Evolutionary conservation across 2,113 vertebrate genomes (phyloP), one percentile per base, ranked within the genome.

Genomic region (Gavialis gangeticus): DNA sequence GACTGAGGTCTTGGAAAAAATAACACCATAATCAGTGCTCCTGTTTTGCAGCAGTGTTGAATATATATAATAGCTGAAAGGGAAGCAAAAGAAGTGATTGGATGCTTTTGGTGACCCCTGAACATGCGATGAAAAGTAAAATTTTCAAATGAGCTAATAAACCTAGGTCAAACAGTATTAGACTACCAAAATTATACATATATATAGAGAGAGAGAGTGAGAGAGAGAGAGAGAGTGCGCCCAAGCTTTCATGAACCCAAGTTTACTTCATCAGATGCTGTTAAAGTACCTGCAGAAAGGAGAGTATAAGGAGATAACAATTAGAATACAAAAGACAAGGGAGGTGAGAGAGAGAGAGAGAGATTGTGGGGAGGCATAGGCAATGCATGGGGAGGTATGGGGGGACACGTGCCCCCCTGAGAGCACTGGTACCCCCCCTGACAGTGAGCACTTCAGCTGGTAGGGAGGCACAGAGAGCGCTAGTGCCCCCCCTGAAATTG

Each of bases 261-360:
- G 8, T 58, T 6, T 80, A n/a, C 12, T 83, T 15, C 16, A 0
- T 0, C 59, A 37, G 13, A 12, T 66, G n/a, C 17, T 76, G 46
- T n/a, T 84, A 28, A 22, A 67, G 83, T 16, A 81, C 8, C 37
- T 30, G 55, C n/a, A 21, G 1, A 79, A 3, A 18, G 17, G 67
- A 27, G 4, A 4, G 18, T 3, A 5, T 34, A 46, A 88, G 57
- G 1, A 64, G 64, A 5, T 0, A 2, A 62, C 57, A 67, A 59
- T 59, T 59, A 59, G 58, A 59, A 59, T 15, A 21, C 15, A 59
- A 21, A 59, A 21, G 15, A 59, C 14, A 59, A 59, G 19, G 19
- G 19, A 59, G 19, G 34, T 34, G 19, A 59, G 19, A 12, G 19
- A 59, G 19, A 59, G 19, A 59, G 58, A 21, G 15, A 59, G 58